These are phyloP conservation scores for Acridotheres tristis DNA, from an alignment of 2,797 vertebrate genomes.

Conservation along the genomic window DNA sequence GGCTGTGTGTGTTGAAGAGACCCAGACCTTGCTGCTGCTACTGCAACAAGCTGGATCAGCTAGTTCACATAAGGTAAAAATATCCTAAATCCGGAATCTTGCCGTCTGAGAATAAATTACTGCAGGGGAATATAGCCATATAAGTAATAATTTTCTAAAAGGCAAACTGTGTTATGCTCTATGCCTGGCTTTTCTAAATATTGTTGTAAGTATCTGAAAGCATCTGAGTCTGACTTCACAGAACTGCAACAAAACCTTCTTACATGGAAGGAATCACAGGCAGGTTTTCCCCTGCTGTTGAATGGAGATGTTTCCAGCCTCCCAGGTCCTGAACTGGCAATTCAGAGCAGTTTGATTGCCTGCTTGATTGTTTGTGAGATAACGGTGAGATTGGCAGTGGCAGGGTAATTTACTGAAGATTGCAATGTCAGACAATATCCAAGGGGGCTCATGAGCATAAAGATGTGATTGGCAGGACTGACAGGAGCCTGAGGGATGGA, in stretches of 20 bases:
- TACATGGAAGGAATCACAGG: not conserved
- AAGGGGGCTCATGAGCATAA: conserved; percentile 70
- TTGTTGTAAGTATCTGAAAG: not conserved
- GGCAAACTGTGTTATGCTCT: not conserved
- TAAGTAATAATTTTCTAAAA: not conserved
- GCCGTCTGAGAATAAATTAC: not conserved
- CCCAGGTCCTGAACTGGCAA: conserved; percentile 75
- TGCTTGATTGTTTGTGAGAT: conserved; percentile 83
- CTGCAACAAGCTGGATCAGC: not conserved
- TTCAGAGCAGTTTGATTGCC: conserved; percentile 81
- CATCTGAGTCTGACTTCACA: not conserved
- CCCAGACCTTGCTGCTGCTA: not conserved
- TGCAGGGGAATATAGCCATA: not conserved
- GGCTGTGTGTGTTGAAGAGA: not conserved
- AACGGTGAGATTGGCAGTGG: conserved; percentile 81
- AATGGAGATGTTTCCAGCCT: conserved; percentile 69
- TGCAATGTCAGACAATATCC: conserved; percentile 80
- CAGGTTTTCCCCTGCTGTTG: conserved; percentile 36
- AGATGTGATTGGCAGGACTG: conserved; percentile 79
- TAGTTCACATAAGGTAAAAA: not conserved
- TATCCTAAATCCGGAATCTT: not conserved
- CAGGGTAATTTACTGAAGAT: conserved; percentile 85
- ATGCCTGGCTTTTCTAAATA: not conserved
- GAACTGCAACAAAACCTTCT: conserved; percentile 16
- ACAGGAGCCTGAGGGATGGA: conserved; percentile 75